Evolutionary conservation across 64 coral and sea anemone species (phyloP), one percentile per base, ranked within the genome.

Genomic region (Stylophora pistillata): DNA sequence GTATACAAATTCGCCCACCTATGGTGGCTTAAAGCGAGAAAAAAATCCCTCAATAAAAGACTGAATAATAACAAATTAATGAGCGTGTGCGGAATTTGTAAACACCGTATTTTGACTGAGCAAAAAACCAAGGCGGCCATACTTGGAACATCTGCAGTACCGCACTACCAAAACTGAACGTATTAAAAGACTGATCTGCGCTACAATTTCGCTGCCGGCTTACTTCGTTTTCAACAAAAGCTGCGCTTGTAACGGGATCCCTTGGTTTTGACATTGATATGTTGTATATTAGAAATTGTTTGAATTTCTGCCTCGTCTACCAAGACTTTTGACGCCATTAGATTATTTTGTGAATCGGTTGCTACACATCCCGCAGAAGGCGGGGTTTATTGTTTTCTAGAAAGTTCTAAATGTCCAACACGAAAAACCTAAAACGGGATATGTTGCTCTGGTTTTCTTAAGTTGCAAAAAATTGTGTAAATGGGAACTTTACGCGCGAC

Each of bases 201-300:
- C 91, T 63, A 89, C 74, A 26, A 76, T 87, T 75, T 87, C 20
- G 33, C 56, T 37, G 73, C 85, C 70, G 73, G 15, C 57, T 30
- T 52, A 41, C 71, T 87, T 58, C 85, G 25, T 76, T 73, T 63
- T 87, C 66, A 68, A 58, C 70, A 76, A 73, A 87, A 68, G 25
- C 54, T 74, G 85, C 85, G 70, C 85, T 73, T 29, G 85, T 87
- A 87, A 87, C 73, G 85, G 54, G 85, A 79, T 84, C 87, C 52
- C 23, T 79, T 62, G 56, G 28, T 77, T 89, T 80, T 97, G 95
- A 97, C 95, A 97, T 97, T 93, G 95, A 97, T 97, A 93, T 93
- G 91, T 86, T 82, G 57, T 87, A 93, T 77, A 97, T 93, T 97
- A 88, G 87, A 97, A 97, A 97, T 97, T 93, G 95, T 97, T 97